Evolutionary conservation across 2,797 vertebrate species (phyloP).

Genomic region (Acanthiza pusilla): DNA sequence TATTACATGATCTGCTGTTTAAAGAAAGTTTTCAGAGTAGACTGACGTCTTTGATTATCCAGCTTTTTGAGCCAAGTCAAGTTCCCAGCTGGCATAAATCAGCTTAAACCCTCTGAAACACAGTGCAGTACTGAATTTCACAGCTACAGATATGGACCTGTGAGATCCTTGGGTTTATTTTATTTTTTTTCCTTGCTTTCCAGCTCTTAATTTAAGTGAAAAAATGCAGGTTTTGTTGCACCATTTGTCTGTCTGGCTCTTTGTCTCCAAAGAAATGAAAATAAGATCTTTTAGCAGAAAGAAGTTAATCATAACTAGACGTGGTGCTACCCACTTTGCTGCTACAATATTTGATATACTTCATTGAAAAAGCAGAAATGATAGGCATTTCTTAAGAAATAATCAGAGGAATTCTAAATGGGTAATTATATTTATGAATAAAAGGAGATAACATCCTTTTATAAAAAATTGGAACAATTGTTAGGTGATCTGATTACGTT

Average conservation of each 20-base stretch:
- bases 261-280: not conserved
- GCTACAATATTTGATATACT: not conserved
- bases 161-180: not conserved
- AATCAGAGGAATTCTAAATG: not conserved
- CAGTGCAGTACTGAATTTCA: not conserved
- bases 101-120: not conserved
- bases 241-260: not conserved
- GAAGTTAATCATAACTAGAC: not conserved
- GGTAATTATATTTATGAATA: not conserved
- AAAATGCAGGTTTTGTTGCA: not conserved
- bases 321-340: not conserved
- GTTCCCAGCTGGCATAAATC: not conserved
- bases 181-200: no score
- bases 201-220: not conserved
- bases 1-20: conserved; percentile 4
- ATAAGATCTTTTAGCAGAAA: not conserved
- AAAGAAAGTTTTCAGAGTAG: not conserved
- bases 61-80: not conserved
- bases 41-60: not conserved
- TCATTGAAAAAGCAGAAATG: not conserved
- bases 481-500: not conserved
- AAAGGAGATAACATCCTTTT: not conserved
- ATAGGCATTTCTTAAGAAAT: not conserved
- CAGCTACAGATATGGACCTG: not conserved
- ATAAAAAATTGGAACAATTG: not conserved